A percentile compares a stretch with the other conserved stretches of the same genome.
Evolutionary conservation across 2,113 vertebrate species (phyloP).

Genomic region (Gnathonemus echidnorhynchus): DNA sequence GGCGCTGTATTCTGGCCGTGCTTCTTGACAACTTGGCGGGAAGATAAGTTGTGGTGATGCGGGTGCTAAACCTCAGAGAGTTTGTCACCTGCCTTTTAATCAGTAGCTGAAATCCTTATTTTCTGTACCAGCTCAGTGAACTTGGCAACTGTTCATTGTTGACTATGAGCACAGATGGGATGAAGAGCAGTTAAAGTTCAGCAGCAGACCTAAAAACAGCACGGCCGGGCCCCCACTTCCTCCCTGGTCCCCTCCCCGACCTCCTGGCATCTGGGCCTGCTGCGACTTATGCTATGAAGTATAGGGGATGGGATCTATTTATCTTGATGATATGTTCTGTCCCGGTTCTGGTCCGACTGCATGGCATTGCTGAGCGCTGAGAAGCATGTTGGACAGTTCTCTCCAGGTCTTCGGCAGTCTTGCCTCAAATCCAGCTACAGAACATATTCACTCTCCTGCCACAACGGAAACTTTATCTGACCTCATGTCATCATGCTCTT

Average conservation of each 20-base stretch:
- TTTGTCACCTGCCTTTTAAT: background rate
- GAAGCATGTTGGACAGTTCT: background rate
- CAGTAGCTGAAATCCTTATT: background rate
- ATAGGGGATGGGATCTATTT: too few species aligned
- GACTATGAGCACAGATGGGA: background rate
- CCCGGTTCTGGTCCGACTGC: background rate
- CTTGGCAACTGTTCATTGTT: background rate
- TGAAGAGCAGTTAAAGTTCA: background rate
- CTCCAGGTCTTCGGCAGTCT: background rate
- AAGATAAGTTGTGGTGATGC: background rate
- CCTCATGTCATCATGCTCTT: background rate
- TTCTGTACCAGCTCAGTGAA: background rate
- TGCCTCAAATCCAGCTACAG: background rate
- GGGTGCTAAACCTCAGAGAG: background rate
- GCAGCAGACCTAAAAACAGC: background rate
- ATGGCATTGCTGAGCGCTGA: background rate
- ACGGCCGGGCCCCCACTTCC: background rate
- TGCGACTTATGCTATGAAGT: slow-evolving; percentile 2
- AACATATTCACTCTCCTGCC: background rate
- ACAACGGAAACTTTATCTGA: background rate
- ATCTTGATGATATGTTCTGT: background rate
- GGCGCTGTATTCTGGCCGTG: background rate
- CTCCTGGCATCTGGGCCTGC: background rate
- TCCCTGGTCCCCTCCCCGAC: background rate
- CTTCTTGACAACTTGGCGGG: background rate